Conservation (phyloP, 2,888 invertebrate genomes). For the Bombylius discolor region DNA sequence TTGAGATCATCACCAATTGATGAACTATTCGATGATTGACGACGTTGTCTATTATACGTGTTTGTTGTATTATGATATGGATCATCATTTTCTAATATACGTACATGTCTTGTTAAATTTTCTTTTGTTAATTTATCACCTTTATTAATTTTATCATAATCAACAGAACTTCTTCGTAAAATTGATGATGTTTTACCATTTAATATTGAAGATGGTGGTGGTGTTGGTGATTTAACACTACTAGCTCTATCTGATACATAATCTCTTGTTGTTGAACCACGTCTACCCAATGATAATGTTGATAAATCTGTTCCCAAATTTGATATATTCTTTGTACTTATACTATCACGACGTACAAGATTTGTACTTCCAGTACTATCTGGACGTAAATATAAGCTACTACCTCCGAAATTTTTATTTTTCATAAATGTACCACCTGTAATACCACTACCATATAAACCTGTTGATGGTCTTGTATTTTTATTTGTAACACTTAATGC, state of each 20-base stretch:
- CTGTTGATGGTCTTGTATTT: neutral
- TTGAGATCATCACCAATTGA: neutral
- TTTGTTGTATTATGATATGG: neutral
- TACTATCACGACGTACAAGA: constrained; percentile 16
- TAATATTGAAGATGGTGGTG: neutral
- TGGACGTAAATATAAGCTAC: constrained; percentile 13
- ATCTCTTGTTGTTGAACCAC: neutral
- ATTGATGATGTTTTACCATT: constrained; percentile 1
- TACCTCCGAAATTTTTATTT: neutral
- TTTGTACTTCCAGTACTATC: constrained; percentile 15
- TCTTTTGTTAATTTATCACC: constrained; percentile 10
- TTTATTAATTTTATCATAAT: constrained; percentile 1
- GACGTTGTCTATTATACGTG: neutral
- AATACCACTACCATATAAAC: too few relatives aligned
- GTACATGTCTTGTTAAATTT: constrained; percentile 12
- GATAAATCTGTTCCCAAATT: neutral
- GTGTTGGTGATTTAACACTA: neutral
- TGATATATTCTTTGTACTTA: constrained; percentile 7
- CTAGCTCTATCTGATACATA: neutral
- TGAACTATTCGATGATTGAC: neutral
- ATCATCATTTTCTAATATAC: constrained; percentile 8
- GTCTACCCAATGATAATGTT: neutral
- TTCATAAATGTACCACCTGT: neutral
- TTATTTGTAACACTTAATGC: neutral
- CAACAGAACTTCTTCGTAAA: constrained; percentile 1